Conservation (phyloP, 37 sponge, comb jelly and placozoan genomes). For the Spongia lamella region DNA sequence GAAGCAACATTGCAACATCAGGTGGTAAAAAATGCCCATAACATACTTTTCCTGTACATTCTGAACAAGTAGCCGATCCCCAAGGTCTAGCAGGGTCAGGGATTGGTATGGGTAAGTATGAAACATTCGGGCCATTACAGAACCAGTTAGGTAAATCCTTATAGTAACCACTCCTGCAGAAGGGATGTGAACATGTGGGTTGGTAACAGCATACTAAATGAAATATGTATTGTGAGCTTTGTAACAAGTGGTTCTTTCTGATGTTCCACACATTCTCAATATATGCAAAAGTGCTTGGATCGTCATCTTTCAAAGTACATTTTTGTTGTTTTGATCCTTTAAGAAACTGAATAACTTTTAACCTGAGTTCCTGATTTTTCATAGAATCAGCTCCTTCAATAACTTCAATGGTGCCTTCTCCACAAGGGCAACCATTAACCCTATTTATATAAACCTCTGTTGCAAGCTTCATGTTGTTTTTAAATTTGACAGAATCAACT, state of each 20-base stretch:
- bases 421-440: conserved; percentile 17
- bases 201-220: conserved; percentile 4
- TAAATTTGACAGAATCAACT: conserved; percentile 3
- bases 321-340: no score
- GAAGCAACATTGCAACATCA: neutral
- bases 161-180: neutral
- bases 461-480: conserved; percentile 15
- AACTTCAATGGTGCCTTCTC: no score
- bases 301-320: conserved; percentile 8
- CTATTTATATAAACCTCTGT: conserved; percentile 29
- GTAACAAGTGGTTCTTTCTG: neutral
- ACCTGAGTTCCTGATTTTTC: no score
- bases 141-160: conserved; percentile 6
- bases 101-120: conserved; percentile 6
- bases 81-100: conserved; percentile 6
- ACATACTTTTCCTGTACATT: neutral
- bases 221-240: neutral
- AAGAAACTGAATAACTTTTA: no score
- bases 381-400: no score
- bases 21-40: neutral
- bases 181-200: neutral
- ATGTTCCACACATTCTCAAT: conserved; percentile 1
- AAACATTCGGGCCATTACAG: neutral
- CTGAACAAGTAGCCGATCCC: neutral
- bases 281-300: neutral